Base-by-base conservation (phyloP, 1,140 invertebrate species). In the Melipona quadrifasciata region DNA sequence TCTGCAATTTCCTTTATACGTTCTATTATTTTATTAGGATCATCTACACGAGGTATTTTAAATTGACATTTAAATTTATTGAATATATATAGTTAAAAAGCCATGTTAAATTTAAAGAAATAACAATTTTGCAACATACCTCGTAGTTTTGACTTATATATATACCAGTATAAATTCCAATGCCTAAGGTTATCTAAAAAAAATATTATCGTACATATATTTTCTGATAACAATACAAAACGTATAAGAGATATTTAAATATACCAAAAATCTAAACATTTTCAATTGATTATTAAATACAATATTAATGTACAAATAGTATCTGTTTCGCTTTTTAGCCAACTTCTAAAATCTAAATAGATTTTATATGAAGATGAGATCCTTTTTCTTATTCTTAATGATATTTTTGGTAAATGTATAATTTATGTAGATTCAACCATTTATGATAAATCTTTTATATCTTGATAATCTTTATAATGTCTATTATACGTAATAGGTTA, bases 91-190 rank as follows among this genome's bases (percentile, higher is more conserved):
- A 6, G 14, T 31, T 11, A 24, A 17, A 0, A 21, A 16, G 24
- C 16, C n/a, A n/a, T 24, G 16, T 39, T n/a, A 47, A 4, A 1
- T 47, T 47, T 76, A 64, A 27, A 27, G 24, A 53, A 34, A 80
- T 47, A 2, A 53, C 14, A 64, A 55, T 51, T 31, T 53, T 73
- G 47, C 57, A 65, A 80, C 92, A 93, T 95, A 98, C 97, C 95
- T 98, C 95, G 95, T 98, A 98, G 94, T 98, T 98, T 95, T 98
- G 97, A 82, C 96, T 96, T 81, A 97, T 91, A 91, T 98, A 98
- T 80, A 98, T 96, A 61, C 97, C 97, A 78, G 97, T 95, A 90
- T 98, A 98, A 47, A 98, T 93, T 55, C 97, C 97, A 88, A 96
- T 91, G 47, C 96, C 95, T 92, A 98, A 97, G 64, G 96, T 96